Percentiles rank a stretch among this genome's conserved stretches.
phyloP scores from a whole-genome alignment of 2,113 vertebrate genomes.

The Prunella fulvescens region DNA sequence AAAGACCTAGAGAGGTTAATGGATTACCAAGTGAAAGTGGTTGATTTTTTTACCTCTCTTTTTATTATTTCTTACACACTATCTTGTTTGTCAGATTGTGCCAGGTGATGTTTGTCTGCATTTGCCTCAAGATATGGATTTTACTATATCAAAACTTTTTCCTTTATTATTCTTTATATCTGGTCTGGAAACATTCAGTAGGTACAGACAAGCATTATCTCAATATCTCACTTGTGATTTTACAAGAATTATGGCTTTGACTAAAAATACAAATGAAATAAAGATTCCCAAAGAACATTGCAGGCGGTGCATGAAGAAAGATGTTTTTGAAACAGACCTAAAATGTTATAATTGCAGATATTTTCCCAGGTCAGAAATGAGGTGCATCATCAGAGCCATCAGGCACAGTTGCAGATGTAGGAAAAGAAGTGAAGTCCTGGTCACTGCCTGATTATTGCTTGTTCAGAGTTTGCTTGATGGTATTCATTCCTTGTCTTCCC shows the following conservation, averaged over 20 bases:
- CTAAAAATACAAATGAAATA: not conserved
- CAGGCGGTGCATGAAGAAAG: not conserved
- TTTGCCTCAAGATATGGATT: not conserved
- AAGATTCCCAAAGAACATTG: not conserved
- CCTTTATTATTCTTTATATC: not conserved
- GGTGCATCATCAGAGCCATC: not conserved
- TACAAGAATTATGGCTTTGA: not conserved
- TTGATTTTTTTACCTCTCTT: not conserved
- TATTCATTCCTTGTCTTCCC: not conserved
- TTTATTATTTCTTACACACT: not conserved
- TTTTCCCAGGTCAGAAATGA: not conserved
- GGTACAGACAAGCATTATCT: not conserved
- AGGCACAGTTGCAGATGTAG: not conserved
- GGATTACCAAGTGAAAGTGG: not conserved
- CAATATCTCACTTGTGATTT: not conserved
- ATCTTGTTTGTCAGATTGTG: not conserved
- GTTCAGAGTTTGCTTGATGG: not conserved
- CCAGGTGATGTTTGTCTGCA: not conserved
- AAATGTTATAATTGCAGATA: not conserved
- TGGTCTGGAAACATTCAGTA: not conserved
- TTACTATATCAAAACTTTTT: not conserved
- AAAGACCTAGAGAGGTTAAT: not conserved
- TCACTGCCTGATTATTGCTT: not conserved
- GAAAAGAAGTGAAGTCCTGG: not conserved
- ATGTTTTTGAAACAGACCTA: not conserved